Evolutionary conservation across 2,888 invertebrate species (phyloP).

Genomic region (Piscicola geometra): DNA sequence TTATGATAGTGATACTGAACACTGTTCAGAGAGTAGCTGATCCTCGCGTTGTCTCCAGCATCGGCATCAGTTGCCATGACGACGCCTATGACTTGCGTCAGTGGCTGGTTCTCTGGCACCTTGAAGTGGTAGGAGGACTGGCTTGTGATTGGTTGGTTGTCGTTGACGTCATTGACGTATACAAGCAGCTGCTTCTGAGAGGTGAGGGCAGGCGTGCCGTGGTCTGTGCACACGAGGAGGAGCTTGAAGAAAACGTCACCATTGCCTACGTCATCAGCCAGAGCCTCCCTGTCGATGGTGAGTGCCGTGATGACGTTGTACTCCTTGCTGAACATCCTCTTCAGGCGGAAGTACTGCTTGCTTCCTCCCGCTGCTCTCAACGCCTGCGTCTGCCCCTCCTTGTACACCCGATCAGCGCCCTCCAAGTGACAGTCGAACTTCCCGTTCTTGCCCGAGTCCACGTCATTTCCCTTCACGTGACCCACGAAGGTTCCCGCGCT

Average conservation of each 20-base stretch:
- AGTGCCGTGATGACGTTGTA: constrained; percentile 39
- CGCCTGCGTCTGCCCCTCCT: too few relatives aligned
- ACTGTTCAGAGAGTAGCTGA: constrained; percentile 34
- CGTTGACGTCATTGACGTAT: constrained; percentile 48
- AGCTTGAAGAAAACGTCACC: constrained; percentile 16
- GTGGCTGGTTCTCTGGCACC: constrained; percentile 37
- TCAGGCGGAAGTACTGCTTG: constrained; percentile 34
- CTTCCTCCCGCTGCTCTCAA: background rate
- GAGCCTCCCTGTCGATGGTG: constrained; percentile 48
- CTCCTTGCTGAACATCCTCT: constrained; percentile 35
- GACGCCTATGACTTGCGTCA: constrained; percentile 35
- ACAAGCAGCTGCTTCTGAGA: constrained; percentile 47
- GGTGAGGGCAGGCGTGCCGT: constrained; percentile 47
- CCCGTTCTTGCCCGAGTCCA: constrained; percentile 50
- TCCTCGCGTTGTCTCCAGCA: constrained; percentile 35
- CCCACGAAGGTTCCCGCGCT: constrained; percentile 49
- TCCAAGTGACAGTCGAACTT: constrained; percentile 48
- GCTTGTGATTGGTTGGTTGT: constrained; percentile 38
- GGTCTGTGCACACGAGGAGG: constrained; percentile 47
- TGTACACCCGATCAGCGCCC: constrained; percentile 16
- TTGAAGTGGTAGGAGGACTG: constrained; percentile 34
- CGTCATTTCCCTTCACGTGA: constrained; percentile 49
- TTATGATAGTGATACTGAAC: background rate
- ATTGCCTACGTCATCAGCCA: background rate
- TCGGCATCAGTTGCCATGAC: constrained; percentile 40